Evolutionary conservation across 2,113 vertebrate genomes (phyloP), one percentile per base, ranked within the genome.

Genomic region (Vicugna pacos): DNA sequence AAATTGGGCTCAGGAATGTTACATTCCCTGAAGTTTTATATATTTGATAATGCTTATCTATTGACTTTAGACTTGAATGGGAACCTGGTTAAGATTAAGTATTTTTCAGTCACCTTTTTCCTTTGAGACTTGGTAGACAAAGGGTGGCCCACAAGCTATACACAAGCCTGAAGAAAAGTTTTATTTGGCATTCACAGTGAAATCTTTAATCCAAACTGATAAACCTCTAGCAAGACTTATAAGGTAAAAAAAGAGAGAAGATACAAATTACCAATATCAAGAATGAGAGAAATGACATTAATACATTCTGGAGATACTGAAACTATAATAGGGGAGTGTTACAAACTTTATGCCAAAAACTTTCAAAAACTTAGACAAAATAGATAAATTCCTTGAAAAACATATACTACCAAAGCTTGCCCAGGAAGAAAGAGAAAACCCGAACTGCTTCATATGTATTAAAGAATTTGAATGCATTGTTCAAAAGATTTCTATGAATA

Each of bases 351-450:
- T 69, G 42, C 26, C 72, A 85, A 86, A 80, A 83, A 95, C 81
- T 32, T 32, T 79, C 46, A 89, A 89, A n/a, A 95, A 91, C 28
- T 75, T 48, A 86, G 11, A 81, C 70, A 17, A 88, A 95, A 87
- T 7, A 24, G 30, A 69, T 72, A 83, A 72, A 42, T 70, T 67
- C 17, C 19, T 64, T 83, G 14, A 93, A 87, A 80, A 67, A 65
- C 24, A 35, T 17, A 64, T 46, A 72, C 28, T 90, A 56, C 58
- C 42, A 89, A 58, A 70, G 77, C 26, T 80, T 62, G 30, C 50
- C 82, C 30, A 91, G 69, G 38, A 90, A 95, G 24, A 93, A 69
- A 87, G 32, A 87, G 12, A 85, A 95, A 93, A 70, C 12, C 52
- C 52, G 7, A 95, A 88, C 16, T 80, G 50, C 8, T 75, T 95